Evolutionary conservation across 2,797 vertebrate genomes (phyloP).

Genomic region (Ceryle rudis): DNA sequence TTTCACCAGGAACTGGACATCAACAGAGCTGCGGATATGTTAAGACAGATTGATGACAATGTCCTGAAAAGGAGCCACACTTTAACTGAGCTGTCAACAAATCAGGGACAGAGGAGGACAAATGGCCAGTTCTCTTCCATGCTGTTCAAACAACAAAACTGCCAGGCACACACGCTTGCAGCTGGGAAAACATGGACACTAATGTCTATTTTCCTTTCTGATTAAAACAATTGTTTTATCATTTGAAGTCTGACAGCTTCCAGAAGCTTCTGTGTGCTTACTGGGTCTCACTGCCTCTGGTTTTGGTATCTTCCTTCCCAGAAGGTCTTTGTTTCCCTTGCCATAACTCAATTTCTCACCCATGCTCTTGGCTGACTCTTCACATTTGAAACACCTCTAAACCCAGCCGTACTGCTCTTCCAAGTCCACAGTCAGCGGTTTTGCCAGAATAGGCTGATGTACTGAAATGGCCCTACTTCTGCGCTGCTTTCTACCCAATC

Average conservation of each 20-base stretch:
- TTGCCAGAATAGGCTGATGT: background rate
- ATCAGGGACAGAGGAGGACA: background rate
- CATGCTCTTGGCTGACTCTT: background rate
- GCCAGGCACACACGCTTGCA: background rate
- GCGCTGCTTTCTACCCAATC: background rate
- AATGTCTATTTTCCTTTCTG: conserved; percentile 28
- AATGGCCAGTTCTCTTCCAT: background rate
- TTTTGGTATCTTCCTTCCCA: background rate
- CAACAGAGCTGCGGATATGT: background rate
- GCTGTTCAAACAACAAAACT: conserved; percentile 33
- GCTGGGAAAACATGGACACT: conserved; percentile 33
- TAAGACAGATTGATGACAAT: background rate
- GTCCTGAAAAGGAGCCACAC: background rate
- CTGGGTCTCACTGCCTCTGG: background rate
- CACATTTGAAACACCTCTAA: background rate
- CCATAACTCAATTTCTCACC: background rate
- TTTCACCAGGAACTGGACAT: background rate
- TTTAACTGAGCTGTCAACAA: conserved; percentile 23
- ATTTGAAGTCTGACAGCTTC: background rate
- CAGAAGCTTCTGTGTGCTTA: conserved; percentile 9
- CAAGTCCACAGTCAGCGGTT: background rate
- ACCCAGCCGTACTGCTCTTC: background rate
- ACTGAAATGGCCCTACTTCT: background rate
- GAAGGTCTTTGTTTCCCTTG: background rate
- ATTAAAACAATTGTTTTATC: conserved; percentile 19